Evolutionary conservation across 2,797 vertebrate genomes (phyloP), one percentile per base, ranked within the genome.

Genomic region (Dryobates pubescens): DNA sequence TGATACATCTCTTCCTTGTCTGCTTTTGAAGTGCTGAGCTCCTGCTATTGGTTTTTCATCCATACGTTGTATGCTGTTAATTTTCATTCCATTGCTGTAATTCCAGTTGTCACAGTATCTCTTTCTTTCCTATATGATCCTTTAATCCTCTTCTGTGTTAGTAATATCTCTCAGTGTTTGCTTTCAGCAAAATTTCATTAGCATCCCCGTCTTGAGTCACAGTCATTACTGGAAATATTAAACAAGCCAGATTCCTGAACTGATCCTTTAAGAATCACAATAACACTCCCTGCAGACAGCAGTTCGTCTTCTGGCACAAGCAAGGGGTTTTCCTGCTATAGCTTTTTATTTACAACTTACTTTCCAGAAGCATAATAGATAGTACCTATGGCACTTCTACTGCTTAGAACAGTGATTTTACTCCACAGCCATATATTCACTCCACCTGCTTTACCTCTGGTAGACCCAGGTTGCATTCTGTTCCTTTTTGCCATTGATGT

Each of bases 141-240:
- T 93, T 92, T 86, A 95, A 95, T 94, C 87, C 85, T 91, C 86
- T 69, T 77, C 62, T 32, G 9, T 77, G 74, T 87, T 62, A 65
- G 75, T 74, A 82, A 65, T 77, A 74, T 30, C 63, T 86, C 79
- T 80, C 59, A 73, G 74, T 91, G 88, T 95, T 93, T 95, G 89
- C 84, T 95, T 87, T 93, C 65, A 90, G 54, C 58, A 87, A 69
- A 71, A 85, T 94, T 87, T 92, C 65, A 85, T 95, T 92, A 92
- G 65, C 51, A 59, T 82, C 47, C 30, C 71, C n/a, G 58, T 65
- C 70, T 54, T 43, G 38, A 93, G 75, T 75, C 71, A 88, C 73
- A 53, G 77, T 75, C 67, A 82, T 93, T 93, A 92, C 69, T 65
- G 75, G 45, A 74, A 71, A 74, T 82, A 90, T 68, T 76, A 90